Percentiles rank a stretch among this genome's conserved stretches.
Conservation (phyloP, 2,797 vertebrate genomes). For the Sebastes oblongus region DNA sequence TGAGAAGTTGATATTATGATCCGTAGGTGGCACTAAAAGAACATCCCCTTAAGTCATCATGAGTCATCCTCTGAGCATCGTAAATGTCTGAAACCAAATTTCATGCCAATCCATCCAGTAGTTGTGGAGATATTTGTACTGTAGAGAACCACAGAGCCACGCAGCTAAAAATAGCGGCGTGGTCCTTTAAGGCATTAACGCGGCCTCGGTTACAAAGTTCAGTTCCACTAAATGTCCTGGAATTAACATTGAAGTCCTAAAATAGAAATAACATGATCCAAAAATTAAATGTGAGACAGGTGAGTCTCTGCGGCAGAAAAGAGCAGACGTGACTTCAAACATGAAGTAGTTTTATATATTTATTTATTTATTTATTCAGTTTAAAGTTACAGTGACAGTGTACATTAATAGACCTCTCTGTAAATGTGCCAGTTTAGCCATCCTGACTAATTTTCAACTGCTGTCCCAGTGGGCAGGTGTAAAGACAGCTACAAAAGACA, state of each 20-base stretch:
- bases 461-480: too few species aligned
- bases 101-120: neutral
- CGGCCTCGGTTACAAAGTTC: constrained; percentile 33
- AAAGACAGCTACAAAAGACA: too few species aligned
- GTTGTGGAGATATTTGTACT: constrained; percentile 1
- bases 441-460: too few species aligned
- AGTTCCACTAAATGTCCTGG: constrained; percentile 35
- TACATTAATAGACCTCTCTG: too few species aligned
- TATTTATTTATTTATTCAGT: too few species aligned
- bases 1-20: neutral
- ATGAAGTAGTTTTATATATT: neutral
- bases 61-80: neutral
- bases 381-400: too few species aligned
- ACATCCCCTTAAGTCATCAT: neutral
- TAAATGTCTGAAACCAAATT: neutral
- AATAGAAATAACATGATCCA: constrained; percentile 31
- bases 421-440: too few species aligned
- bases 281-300: constrained; percentile 28
- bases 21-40: constrained; percentile 8
- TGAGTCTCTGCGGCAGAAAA: neutral
- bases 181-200: constrained; percentile 27
- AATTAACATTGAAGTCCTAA: constrained; percentile 40
- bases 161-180: constrained; percentile 25
- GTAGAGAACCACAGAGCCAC: neutral
- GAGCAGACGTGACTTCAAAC: neutral